These are phyloP conservation scores for Orbicella faveolata DNA, from an alignment of 64 coral and sea anemone genomes.

Conservation along the genomic window DNA sequence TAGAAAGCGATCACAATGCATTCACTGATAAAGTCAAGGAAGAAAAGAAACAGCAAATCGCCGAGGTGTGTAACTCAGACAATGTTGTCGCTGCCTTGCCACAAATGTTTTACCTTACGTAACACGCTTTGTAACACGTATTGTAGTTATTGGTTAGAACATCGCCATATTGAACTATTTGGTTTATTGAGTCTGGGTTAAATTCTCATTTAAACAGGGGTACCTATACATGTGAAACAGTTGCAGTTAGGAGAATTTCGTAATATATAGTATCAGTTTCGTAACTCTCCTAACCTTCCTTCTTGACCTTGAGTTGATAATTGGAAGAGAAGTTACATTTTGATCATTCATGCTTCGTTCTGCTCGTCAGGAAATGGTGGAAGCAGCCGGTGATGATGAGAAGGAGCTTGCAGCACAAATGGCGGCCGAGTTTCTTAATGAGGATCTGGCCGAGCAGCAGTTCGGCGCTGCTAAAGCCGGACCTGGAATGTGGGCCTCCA, in stretches of 20 bases:
- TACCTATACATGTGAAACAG: no score
- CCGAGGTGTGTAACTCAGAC: conserved; percentile 62
- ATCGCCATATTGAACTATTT: no score
- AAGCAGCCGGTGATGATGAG: conserved; percentile 80
- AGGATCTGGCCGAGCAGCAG: conserved; percentile 96
- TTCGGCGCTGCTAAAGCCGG: conserved; percentile 94
- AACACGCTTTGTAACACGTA: no score
- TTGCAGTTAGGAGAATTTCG: no score
- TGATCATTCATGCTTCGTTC: not conserved
- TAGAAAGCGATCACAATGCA: conserved; percentile 91
- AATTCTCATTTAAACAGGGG: no score
- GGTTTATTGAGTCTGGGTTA: no score
- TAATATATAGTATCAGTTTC: no score
- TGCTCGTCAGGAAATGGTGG: conserved; percentile 88
- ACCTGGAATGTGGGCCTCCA: conserved; percentile 92
- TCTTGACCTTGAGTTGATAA: not conserved
- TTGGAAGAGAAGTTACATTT: not conserved
- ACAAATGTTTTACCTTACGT: no score
- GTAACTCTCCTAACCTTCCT: no score
- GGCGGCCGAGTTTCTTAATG: conserved; percentile 90
- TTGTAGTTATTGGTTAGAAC: no score
- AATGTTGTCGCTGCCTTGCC: not conserved
- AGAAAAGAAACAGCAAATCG: conserved; percentile 92
- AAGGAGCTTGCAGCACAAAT: conserved; percentile 90
- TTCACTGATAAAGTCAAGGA: conserved; percentile 75